Evolutionary conservation across 2,113 vertebrate species (phyloP), one percentile per base, ranked within the genome.

Genomic region (Pollimyrus isidori): DNA sequence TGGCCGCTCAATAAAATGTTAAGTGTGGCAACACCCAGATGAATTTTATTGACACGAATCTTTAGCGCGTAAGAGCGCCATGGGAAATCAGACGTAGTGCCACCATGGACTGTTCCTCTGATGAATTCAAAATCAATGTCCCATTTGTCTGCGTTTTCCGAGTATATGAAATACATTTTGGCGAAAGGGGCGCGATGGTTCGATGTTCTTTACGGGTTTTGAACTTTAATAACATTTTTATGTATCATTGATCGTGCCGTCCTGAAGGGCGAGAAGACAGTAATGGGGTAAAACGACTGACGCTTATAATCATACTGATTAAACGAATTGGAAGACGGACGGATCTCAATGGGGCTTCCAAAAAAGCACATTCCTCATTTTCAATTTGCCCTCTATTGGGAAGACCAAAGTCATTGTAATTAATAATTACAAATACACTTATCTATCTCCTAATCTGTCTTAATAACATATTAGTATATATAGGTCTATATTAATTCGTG

Each of bases 121-220:
- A 96, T 96, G 94, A 95, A 96, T 96, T 94, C 93, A 95, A 95
- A 96, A 97, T 97, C 96, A 96, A 97, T 97, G 94, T 87, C 93
- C 93, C 92, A 93, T 96, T 96, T 94, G 94, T 93, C 92, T 94
- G 93, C 89, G 90, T 95, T 94, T 94, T 91, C 92, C 90, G 90
- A 95, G 94, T 95, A 92, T 93, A 94, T 93, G 91, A 96, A 96
- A 94, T 90, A 53, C 93, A 90, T 95, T 95, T 95, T 89, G 94
- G 93, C 92, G 93, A 92, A 93, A 94, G 95, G 92, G 86, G 93
- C n/a, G 91, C 90, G 90, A 92, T 93, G 92, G 90, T 91, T 92
- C 90, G 90, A 89, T 90, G 91, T 91, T 90, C 89, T 87, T 89
- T 91, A 89, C 92, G 94, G 94, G 93, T 95, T 96, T 94, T 93